Percentiles rank a stretch among this genome's conserved stretches.
These are phyloP conservation scores for Solenodon paradoxus DNA, from an alignment of 2,113 vertebrate genomes.

Conservation along the genomic window DNA sequence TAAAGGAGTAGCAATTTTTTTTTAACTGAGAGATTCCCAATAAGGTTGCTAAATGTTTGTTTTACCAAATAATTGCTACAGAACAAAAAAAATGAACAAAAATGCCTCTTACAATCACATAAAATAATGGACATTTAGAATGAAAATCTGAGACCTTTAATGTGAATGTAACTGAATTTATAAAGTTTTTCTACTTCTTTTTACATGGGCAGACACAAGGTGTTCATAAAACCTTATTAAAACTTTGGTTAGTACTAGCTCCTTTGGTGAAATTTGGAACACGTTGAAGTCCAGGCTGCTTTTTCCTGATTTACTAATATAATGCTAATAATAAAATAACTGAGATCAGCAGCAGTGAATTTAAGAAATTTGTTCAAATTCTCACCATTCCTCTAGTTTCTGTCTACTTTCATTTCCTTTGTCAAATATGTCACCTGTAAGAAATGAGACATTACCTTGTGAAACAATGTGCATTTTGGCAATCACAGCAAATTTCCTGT, in stretches of 20 bases:
- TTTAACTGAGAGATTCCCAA: background rate
- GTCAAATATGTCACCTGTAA: background rate
- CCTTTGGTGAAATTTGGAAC: background rate
- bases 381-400: no score
- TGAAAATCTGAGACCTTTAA: background rate
- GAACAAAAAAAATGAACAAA: background rate
- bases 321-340: background rate
- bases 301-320: background rate
- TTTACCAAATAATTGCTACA: background rate
- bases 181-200: background rate
- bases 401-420: no score
- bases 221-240: background rate
- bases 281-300: background rate
- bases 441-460: background rate
- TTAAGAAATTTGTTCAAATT: background rate
- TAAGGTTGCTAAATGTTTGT: background rate
- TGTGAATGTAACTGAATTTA: background rate
- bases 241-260: background rate
- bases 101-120: background rate
- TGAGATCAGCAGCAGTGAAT: background rate
- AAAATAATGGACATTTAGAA: background rate
- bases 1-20: background rate
- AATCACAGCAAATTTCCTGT: background rate
- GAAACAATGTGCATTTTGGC: background rate
- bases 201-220: background rate